Conservation (phyloP, 2,113 vertebrate genomes). For the Crotophaga sulcirostris region DNA sequence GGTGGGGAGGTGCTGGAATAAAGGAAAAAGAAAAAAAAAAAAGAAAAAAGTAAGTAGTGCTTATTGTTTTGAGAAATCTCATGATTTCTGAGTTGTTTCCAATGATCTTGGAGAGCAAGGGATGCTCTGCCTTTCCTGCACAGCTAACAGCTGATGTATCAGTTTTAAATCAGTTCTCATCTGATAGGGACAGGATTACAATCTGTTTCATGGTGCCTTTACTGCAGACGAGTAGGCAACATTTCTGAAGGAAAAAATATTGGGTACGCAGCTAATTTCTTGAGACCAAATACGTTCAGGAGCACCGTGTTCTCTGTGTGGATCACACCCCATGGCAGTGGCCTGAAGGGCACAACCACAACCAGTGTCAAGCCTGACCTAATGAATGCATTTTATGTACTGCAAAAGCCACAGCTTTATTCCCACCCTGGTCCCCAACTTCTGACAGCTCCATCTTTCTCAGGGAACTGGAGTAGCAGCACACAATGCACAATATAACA, state of each 20-base stretch:
- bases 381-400: background rate
- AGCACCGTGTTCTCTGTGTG: rapidly evolving
- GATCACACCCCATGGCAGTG: background rate
- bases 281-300: rapidly evolving
- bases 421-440: background rate
- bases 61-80: background rate
- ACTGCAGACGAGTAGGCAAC: background rate
- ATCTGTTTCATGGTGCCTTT: background rate
- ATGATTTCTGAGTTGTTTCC: background rate
- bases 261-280: background rate
- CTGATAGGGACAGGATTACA: background rate
- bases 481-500: constrained; percentile 53
- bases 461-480: background rate
- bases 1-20: too few species aligned
- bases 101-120: background rate
- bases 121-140: background rate
- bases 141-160: background rate
- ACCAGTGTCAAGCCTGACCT: background rate
- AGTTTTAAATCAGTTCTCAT: background rate
- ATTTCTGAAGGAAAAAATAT: background rate
- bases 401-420: background rate
- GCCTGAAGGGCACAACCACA: background rate
- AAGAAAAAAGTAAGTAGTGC: background rate
- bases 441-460: background rate
- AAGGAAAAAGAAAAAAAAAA: background rate